Percentiles rank a stretch among this genome's conserved stretches.
phyloP scores from a whole-genome alignment of 2,113 vertebrate species.

The Murina feae region DNA sequence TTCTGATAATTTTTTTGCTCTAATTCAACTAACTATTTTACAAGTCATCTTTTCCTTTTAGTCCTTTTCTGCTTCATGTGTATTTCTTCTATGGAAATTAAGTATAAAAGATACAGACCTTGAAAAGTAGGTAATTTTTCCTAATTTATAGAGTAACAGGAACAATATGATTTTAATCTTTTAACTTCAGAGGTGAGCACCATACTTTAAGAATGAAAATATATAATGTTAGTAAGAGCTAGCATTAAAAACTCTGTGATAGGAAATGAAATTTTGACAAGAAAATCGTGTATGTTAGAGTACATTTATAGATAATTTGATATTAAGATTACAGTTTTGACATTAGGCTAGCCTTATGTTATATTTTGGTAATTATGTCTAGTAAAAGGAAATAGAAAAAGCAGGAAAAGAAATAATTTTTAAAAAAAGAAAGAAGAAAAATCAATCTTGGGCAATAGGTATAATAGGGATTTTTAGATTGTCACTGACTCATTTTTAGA shows the following conservation, averaged over 20 bases:
- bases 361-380: neutral
- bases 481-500: neutral
- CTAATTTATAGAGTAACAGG: neutral
- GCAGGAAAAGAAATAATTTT: neutral
- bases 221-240: neutral
- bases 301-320: slow-evolving; percentile 7
- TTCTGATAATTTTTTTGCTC: slow-evolving; percentile 31
- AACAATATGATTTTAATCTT: neutral
- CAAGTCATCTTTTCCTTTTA: slow-evolving; percentile 1
- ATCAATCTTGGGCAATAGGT: neutral
- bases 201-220: slow-evolving; percentile 11
- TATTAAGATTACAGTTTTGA: slow-evolving; percentile 19
- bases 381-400: neutral
- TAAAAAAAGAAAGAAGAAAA: neutral
- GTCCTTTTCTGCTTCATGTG: neutral
- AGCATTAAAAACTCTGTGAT: slow-evolving; percentile 6
- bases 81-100: slow-evolving; percentile 20
- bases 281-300: neutral
- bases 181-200: neutral
- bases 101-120: neutral
- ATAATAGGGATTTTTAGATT: neutral
- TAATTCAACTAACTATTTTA: neutral
- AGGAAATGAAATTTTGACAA: neutral
- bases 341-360: neutral
- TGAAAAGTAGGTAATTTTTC: slow-evolving; percentile 5